Evolutionary conservation across 2,797 vertebrate genomes (phyloP).

Genomic region (Oryzias sinensis): DNA sequence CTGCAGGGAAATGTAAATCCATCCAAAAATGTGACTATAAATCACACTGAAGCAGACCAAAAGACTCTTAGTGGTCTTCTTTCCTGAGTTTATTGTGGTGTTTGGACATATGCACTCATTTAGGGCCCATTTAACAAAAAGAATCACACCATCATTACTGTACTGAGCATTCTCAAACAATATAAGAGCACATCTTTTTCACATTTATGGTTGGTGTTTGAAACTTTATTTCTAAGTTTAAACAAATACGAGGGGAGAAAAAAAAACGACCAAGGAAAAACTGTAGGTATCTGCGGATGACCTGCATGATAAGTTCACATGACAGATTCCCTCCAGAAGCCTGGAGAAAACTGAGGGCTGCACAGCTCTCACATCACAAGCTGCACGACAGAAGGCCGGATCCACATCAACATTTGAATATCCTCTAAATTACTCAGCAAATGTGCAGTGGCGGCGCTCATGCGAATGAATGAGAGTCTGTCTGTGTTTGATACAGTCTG

Average conservation of each 20-base stretch:
- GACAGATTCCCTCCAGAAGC: conserved; percentile 18
- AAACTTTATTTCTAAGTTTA: not conserved
- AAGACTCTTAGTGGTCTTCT: no score
- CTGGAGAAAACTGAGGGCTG: conserved; percentile 25
- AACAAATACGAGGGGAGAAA: not conserved
- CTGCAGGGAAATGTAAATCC: no score
- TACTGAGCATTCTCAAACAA: no score
- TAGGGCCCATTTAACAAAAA: no score
- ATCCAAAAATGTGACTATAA: no score
- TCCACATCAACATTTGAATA: conserved; percentile 43
- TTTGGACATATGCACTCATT: no score
- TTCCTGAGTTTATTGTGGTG: no score
- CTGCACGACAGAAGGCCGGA: conserved; percentile 21
- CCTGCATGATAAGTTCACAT: conserved; percentile 52
- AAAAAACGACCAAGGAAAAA: not conserved
- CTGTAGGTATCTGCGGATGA: conserved; percentile 17
- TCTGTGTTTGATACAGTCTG: conserved; percentile 22
- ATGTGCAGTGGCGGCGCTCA: conserved; percentile 43
- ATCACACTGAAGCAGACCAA: no score
- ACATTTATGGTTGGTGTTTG: not conserved
- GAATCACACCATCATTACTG: no score
- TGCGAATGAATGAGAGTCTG: conserved; percentile 59
- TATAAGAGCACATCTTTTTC: not conserved
- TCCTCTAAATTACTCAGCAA: conserved; percentile 63
- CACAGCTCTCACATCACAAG: conserved; percentile 27